Percentiles rank a stretch among this genome's conserved stretches.
Evolutionary conservation across 2,113 vertebrate genomes (phyloP).

Genomic region (Spheniscus mendiculus): DNA sequence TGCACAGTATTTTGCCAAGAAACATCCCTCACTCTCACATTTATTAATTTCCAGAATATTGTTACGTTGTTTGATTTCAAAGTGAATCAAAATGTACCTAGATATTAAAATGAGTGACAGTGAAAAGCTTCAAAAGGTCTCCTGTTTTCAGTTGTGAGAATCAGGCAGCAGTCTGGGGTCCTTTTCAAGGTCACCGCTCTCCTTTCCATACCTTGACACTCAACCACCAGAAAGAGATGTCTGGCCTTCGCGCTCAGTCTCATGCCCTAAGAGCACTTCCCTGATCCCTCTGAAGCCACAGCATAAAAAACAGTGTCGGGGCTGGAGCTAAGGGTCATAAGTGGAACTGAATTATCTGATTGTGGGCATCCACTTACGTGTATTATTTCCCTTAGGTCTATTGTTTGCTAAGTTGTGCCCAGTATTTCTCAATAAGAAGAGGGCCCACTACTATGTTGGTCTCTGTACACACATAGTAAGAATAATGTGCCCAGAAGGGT

Average conservation of each 20-base stretch:
- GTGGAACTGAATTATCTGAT: not conserved
- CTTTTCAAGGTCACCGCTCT: not conserved
- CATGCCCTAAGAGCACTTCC: not conserved
- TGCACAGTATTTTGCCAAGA: slow-evolving; percentile 49
- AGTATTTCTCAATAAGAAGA: not conserved
- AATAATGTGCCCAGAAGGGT: not conserved
- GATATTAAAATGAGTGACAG: not conserved
- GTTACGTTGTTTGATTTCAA: slow-evolving; percentile 46
- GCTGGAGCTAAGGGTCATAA: not conserved
- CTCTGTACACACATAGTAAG: not conserved
- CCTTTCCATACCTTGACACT: not conserved
- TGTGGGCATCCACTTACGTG: not conserved
- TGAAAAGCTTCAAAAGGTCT: not conserved
- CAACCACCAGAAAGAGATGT: not conserved
- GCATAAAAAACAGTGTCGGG: not conserved
- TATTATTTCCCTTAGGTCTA: not conserved
- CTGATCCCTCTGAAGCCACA: not conserved
- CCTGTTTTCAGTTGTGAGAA: not conserved
- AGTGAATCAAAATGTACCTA: not conserved
- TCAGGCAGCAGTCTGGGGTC: not conserved
- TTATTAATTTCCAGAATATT: slow-evolving; percentile 51
- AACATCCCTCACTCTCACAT: slow-evolving; percentile 8
- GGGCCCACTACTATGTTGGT: not conserved
- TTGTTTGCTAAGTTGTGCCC: not conserved
- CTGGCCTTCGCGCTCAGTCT: not conserved